Evolutionary conservation across 2,888 invertebrate genomes (phyloP).

Genomic region (Cartodere bifasciata): DNA sequence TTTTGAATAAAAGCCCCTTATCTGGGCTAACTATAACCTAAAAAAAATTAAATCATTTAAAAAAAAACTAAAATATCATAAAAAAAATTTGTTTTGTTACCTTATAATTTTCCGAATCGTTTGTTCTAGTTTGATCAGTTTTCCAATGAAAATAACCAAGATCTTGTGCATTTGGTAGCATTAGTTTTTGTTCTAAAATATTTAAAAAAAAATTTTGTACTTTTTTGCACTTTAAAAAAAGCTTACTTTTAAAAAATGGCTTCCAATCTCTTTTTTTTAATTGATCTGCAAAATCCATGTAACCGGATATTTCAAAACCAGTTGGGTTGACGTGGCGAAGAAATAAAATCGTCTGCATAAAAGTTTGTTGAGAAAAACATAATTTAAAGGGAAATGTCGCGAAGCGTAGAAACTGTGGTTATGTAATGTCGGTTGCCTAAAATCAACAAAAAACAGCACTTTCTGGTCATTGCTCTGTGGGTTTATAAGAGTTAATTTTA

Average conservation of each 20-base stretch:
- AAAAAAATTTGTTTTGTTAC: constrained; percentile 30
- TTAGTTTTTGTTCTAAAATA: constrained; percentile 32
- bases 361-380: no score
- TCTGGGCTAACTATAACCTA: constrained; percentile 57
- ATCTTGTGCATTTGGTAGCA: constrained; percentile 57
- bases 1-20: constrained; percentile 64
- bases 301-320: constrained; percentile 73
- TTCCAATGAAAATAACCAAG: constrained; percentile 71
- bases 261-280: constrained; percentile 61
- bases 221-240: background rate
- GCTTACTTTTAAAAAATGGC: constrained; percentile 53
- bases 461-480: no score
- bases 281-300: constrained; percentile 68
- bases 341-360: constrained; percentile 74
- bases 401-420: no score
- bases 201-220: background rate
- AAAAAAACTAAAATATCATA: background rate
- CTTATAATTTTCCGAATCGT: constrained; percentile 65
- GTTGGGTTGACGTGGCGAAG: constrained; percentile 52
- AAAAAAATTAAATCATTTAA: constrained; percentile 11
- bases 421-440: no score
- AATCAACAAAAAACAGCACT: no score
- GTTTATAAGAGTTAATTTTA: no score
- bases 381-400: no score
- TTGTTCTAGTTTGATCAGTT: constrained; percentile 53